Evolutionary conservation across 35 echinoderm and acorn worm genomes (phyloP).

Genomic region (Hemicentrotus pulcherrimus): DNA sequence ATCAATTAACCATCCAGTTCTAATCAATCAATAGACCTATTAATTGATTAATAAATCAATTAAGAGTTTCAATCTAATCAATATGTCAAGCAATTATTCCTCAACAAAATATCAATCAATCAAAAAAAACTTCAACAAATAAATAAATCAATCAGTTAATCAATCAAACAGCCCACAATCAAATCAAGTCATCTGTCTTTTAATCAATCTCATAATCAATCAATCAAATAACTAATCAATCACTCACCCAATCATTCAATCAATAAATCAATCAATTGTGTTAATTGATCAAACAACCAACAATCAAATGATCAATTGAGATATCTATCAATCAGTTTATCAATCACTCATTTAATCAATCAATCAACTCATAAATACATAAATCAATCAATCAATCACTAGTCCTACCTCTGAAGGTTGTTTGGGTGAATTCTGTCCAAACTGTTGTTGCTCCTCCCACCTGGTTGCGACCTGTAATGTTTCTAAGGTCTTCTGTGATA

Average conservation of each 20-base stretch:
- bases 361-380: neutral
- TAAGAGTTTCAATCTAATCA: too few relatives aligned
- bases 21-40: too few relatives aligned
- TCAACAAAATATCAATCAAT: neutral
- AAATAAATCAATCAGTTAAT: neutral
- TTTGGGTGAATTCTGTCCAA: slow-evolving; percentile 24
- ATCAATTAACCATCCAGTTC: too few relatives aligned
- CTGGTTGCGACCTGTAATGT: slow-evolving; percentile 82
- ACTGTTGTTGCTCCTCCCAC: slow-evolving; percentile 76
- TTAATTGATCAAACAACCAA: neutral
- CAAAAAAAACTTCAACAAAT: neutral
- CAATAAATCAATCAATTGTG: neutral
- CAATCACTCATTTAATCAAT: neutral
- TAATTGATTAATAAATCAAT: too few relatives aligned
- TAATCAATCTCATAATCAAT: too few relatives aligned
- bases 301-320: neutral
- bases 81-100: too few relatives aligned
- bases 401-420: slow-evolving; percentile 53
- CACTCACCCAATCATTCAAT: neutral
- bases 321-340: neutral
- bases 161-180: neutral
- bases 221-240: neutral
- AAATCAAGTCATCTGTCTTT: too few relatives aligned
- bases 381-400: neutral
- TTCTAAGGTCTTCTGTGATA: slow-evolving; percentile 92